Evolutionary conservation across 2,113 vertebrate genomes (phyloP).

Genomic region (Grus americana): DNA sequence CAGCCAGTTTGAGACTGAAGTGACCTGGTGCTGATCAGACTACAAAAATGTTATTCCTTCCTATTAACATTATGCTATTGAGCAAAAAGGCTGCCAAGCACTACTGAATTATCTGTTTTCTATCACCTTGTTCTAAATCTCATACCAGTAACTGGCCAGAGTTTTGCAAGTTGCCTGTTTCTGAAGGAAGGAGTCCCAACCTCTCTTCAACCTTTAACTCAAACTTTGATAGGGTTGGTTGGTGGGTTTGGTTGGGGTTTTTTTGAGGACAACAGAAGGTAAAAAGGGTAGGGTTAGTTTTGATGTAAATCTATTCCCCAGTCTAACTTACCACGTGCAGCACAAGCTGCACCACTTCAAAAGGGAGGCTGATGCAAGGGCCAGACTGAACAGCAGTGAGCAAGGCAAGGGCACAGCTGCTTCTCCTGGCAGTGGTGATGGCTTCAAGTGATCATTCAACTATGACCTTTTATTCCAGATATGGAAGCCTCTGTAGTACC

Average conservation of each 20-base stretch:
- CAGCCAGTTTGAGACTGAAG: not conserved
- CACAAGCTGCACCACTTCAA: not conserved
- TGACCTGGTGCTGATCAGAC: not conserved
- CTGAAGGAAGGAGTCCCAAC: not conserved
- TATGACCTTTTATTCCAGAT: not conserved
- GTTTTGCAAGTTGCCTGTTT: not conserved
- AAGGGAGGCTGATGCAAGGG: not conserved
- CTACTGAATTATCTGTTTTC: not conserved
- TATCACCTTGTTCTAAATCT: not conserved
- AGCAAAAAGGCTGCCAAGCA: not conserved
- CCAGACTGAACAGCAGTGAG: not conserved
- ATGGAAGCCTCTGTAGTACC: not conserved
- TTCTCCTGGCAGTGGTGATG: not conserved
- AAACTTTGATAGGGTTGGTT: not conserved
- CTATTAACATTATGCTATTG: not conserved
- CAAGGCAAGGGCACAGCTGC: not conserved
- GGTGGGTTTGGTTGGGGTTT: not conserved
- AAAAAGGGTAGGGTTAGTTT: not conserved
- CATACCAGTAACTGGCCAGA: not conserved
- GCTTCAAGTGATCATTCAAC: not conserved
- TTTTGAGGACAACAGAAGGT: not conserved
- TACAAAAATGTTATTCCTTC: not conserved
- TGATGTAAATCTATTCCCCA: not conserved
- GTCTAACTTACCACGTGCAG: not conserved
- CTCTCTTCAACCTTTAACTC: not conserved